Evolutionary conservation across 2,113 vertebrate genomes (phyloP).

Genomic region (Crotalus viridis): DNA sequence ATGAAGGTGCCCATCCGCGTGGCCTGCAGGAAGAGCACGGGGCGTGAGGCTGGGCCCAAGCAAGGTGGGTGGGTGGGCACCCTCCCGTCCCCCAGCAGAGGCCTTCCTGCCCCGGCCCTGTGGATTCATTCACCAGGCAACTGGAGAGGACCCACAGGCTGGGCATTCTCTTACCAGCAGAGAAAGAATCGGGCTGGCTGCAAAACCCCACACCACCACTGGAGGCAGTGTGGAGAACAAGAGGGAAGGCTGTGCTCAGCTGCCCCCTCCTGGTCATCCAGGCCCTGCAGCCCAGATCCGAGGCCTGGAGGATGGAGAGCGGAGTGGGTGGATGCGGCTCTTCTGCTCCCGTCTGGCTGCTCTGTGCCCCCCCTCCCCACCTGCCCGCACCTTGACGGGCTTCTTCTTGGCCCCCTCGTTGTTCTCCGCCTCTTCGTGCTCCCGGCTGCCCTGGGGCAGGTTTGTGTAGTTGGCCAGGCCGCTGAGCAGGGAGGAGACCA

Average conservation of each 20-base stretch:
- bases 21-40: slow-evolving; percentile 70
- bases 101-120: not conserved
- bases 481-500: slow-evolving; percentile 97
- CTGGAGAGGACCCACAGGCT: not conserved
- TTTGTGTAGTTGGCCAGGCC: slow-evolving; percentile 97
- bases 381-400: slow-evolving; percentile 68
- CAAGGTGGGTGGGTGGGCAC: not conserved
- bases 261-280: not conserved
- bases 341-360: not conserved
- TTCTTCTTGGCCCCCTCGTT: slow-evolving; percentile 88
- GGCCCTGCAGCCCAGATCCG: not conserved
- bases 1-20: slow-evolving; percentile 96
- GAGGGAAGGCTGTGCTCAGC: not conserved
- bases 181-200: not conserved
- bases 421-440: slow-evolving; percentile 95
- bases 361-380: rapidly evolving
- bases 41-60: not conserved
- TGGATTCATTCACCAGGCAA: not conserved
- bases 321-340: not conserved
- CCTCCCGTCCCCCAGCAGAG: too few species aligned
- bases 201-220: not conserved
- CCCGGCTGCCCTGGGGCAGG: slow-evolving; percentile 91
- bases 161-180: not conserved
- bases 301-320: not conserved
- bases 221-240: not conserved